Conservation (phyloP, 1,140 invertebrate species). For the Plodia interpunctella region DNA sequence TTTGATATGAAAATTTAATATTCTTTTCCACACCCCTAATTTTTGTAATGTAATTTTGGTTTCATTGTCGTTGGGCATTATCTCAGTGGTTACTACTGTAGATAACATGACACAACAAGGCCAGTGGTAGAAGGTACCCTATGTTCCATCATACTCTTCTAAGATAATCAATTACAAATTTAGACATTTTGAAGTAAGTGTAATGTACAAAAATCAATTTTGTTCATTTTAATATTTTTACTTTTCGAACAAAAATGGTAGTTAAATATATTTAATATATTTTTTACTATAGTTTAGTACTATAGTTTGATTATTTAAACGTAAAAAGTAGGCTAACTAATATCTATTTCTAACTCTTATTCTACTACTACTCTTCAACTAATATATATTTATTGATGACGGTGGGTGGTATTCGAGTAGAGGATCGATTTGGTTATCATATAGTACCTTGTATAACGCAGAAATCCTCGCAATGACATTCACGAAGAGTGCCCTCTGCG, state of each 20-base stretch:
- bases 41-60: too few species aligned
- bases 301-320: too few species aligned
- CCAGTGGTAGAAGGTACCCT: conserved; percentile 21
- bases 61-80: conserved; percentile 13
- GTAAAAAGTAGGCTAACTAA: too few species aligned
- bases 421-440: conserved; percentile 21
- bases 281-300: too few species aligned
- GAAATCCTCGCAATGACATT: conserved; percentile 39
- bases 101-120: conserved; percentile 36
- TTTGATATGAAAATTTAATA: too few species aligned
- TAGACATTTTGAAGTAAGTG: not conserved
- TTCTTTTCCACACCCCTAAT: too few species aligned
- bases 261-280: too few species aligned
- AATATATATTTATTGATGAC: not conserved
- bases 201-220: too few species aligned
- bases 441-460: conserved; percentile 19
- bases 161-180: not conserved
- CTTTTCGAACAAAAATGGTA: too few species aligned
- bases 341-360: too few species aligned
- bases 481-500: conserved; percentile 36
- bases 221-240: too few species aligned
- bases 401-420: not conserved
- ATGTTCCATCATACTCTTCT: not conserved
- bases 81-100: conserved; percentile 22
- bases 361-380: too few species aligned